Percentiles rank a stretch among this genome's conserved stretches.
phyloP scores from a whole-genome alignment of 2,888 invertebrate species.

The Tromatobia lineatoria region DNA sequence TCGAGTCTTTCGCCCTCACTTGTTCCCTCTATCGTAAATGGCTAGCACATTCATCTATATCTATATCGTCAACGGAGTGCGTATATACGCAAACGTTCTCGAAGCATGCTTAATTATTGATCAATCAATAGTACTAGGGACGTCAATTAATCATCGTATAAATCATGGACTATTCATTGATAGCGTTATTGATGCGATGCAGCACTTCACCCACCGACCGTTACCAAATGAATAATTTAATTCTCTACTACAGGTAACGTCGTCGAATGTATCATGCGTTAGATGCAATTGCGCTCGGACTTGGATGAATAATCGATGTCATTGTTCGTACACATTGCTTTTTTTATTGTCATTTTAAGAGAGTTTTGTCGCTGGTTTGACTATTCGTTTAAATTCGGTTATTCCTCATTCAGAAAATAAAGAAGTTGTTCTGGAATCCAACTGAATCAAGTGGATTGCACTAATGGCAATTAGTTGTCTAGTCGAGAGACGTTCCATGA shows the following conservation, averaged over 20 bases:
- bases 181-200: slow-evolving; percentile 29
- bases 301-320: not conserved
- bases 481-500: too few relatives aligned
- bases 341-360: too few relatives aligned
- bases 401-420: too few relatives aligned
- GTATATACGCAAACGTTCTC: slow-evolving; percentile 16
- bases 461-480: too few relatives aligned
- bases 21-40: slow-evolving; percentile 9
- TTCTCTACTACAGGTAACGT: not conserved
- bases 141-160: slow-evolving; percentile 53
- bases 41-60: not conserved
- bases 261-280: not conserved
- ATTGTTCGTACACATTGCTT: not conserved
- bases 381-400: too few relatives aligned
- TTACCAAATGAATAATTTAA: slow-evolving; percentile 13
- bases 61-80: not conserved
- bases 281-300: not conserved
- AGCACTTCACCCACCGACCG: not conserved
- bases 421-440: too few relatives aligned
- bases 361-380: too few relatives aligned
- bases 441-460: too few relatives aligned
- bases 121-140: slow-evolving; percentile 40
- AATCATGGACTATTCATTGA: slow-evolving; percentile 33
- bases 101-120: slow-evolving; percentile 34
- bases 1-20: slow-evolving; percentile 47